Evolutionary conservation across 1,140 invertebrate genomes (phyloP).

Genomic region (Agrypnia vestita): DNA sequence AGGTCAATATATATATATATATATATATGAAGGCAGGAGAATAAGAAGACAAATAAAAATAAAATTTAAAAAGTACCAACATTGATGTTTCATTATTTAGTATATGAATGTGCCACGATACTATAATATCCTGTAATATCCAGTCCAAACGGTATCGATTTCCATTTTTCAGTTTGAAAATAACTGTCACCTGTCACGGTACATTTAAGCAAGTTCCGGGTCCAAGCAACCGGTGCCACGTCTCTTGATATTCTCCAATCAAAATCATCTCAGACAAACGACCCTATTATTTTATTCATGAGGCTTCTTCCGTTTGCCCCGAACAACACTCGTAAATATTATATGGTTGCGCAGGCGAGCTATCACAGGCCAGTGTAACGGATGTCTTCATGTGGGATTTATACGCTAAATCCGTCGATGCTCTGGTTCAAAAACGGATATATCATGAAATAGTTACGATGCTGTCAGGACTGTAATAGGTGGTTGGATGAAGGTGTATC

Average conservation of each 20-base stretch:
- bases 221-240: neutral
- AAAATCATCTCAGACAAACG: slow-evolving; percentile 40
- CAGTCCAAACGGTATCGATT: no score
- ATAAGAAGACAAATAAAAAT: no score
- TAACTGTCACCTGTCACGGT: neutral
- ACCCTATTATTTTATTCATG: slow-evolving; percentile 40
- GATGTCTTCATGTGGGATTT: neutral
- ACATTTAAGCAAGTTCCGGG: neutral
- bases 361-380: neutral
- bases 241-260: slow-evolving; percentile 21
- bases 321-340: slow-evolving; percentile 20
- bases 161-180: no score
- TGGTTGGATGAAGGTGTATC: no score
- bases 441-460: neutral
- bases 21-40: no score
- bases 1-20: no score
- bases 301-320: neutral
- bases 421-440: neutral
- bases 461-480: no score
- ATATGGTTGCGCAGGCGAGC: neutral
- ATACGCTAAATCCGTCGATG: neutral
- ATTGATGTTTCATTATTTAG: no score
- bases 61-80: no score
- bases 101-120: no score
- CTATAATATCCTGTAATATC: no score